These are phyloP conservation scores for Fragum whitleyi DNA, from an alignment of 2,888 invertebrate genomes.

Conservation along the genomic window DNA sequence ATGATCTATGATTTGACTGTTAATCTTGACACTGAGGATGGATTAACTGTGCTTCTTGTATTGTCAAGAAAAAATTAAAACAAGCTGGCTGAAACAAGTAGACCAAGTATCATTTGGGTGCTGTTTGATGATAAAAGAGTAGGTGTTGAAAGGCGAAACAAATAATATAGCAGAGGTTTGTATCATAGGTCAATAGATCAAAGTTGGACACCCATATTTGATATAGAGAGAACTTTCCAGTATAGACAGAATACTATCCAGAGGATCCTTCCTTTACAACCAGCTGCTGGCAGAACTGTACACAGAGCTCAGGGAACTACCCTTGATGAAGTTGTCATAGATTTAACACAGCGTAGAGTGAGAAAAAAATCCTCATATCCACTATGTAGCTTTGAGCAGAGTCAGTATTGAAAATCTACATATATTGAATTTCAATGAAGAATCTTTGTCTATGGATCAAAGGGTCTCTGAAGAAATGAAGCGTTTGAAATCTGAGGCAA, in stretches of 20 bases:
- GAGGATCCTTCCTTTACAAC: too few relatives aligned
- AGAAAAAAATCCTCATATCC: background rate
- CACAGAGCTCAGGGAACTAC: slow-evolving; percentile 15
- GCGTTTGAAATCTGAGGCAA: background rate
- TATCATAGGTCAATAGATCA: slow-evolving; percentile 30
- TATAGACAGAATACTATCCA: too few relatives aligned
- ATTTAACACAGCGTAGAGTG: slow-evolving; percentile 30
- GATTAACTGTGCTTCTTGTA: too few relatives aligned
- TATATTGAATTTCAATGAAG: slow-evolving; percentile 9
- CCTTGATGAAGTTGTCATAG: slow-evolving; percentile 8
- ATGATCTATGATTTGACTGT: too few relatives aligned
- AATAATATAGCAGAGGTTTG: slow-evolving; percentile 31
- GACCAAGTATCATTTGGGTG: slow-evolving; percentile 57
- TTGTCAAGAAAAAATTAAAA: too few relatives aligned
- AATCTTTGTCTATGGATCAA: slow-evolving; percentile 17
- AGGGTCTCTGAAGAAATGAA: slow-evolving; percentile 25
- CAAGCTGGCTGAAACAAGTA: too few relatives aligned
- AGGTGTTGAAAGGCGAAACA: slow-evolving; percentile 11
- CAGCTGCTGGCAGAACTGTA: too few relatives aligned
- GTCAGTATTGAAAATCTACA: background rate
- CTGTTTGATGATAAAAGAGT: too few relatives aligned
- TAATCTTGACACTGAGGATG: too few relatives aligned
- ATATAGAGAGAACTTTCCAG: too few relatives aligned
- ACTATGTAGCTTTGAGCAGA: slow-evolving; percentile 12
- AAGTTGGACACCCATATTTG: too few relatives aligned